Base-by-base conservation (phyloP, 2,888 invertebrate genomes). In the Drosophila merina region DNA sequence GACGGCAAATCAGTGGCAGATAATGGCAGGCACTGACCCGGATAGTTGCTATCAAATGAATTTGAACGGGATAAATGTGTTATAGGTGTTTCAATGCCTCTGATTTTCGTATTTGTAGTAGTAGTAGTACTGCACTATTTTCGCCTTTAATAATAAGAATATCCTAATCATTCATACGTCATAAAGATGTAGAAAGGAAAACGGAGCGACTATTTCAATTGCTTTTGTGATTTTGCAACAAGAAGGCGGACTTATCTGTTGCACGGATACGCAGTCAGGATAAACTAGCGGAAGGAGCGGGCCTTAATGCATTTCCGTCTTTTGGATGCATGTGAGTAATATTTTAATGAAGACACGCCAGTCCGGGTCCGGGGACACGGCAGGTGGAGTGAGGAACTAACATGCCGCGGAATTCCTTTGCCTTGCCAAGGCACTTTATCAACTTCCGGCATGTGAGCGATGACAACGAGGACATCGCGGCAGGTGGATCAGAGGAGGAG, bases 371-470 rank as follows among this genome's bases (percentile, higher is more conserved):
- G 36, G 6, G 36, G 36, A 36, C 36, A n/a, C 75, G 75, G 72
- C 40, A 38, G 40, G 30, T 30, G 26, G 25, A 26, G 14, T 42
- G 36, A 10, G 50, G 40, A n/a, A 47, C 42, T 30, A 38, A 54
- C 71, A 49, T 67, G 67, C 73, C 78, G 72, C 82, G 82, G 81
- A 86, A 83, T 86, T 86, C 79, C 84, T 73, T 67, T 71, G 69
- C 74, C 70, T 62, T 73, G 77, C 64, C 84, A 77, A 36, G 63
- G 86, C 83, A 84, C 84, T 84, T 87, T 85, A 84, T 84, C 84
- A 84, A 84, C 84, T 85, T 84, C 84, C 84, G 86, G 85, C 84
- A 56, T 73, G 76, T 75, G 77, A 77, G 84, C 77, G 73, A 72
- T 63, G 75, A 51, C 56, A 60, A 59, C 60, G 48, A 54, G 59